These are phyloP conservation scores for Octopus sinensis DNA, from an alignment of 1,140 invertebrate species.

Conservation along the genomic window DNA sequence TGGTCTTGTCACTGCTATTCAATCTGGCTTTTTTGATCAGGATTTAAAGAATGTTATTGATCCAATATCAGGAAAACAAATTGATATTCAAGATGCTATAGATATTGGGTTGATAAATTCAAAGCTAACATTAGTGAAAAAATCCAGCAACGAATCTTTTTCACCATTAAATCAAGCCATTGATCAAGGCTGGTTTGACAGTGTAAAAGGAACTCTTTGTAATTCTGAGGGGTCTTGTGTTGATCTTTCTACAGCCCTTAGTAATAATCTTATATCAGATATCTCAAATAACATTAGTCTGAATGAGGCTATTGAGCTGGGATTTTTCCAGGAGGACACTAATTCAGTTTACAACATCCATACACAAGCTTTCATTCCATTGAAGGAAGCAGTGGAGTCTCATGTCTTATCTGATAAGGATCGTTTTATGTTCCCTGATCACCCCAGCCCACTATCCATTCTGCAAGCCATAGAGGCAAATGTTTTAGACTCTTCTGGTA, in stretches of 20 bases:
- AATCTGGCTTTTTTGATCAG: slow-evolving; percentile 34
- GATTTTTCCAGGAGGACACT: slow-evolving; percentile 50
- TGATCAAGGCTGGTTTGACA: slow-evolving; percentile 67
- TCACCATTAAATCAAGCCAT: slow-evolving; percentile 78
- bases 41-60: slow-evolving; percentile 61
- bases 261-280: slow-evolving; percentile 70
- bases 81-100: slow-evolving; percentile 74
- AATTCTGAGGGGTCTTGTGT: slow-evolving; percentile 31
- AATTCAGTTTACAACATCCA: slow-evolving; percentile 40
- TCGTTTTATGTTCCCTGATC: not conserved
- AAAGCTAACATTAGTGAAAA: slow-evolving; percentile 71
- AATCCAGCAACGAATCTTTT: slow-evolving; percentile 70
- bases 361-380: slow-evolving; percentile 29
- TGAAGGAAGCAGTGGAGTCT: slow-evolving; percentile 56
- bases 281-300: slow-evolving; percentile 70
- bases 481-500: slow-evolving; percentile 20
- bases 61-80: slow-evolving; percentile 63
- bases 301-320: slow-evolving; percentile 75
- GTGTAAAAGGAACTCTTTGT: slow-evolving; percentile 33
- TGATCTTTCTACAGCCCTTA: slow-evolving; percentile 33
- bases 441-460: slow-evolving; percentile 23
- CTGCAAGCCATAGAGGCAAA: slow-evolving; percentile 29
- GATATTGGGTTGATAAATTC: slow-evolving; percentile 77
- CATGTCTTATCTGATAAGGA: not conserved
- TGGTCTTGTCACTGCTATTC: slow-evolving; percentile 40